Evolutionary conservation across 2,113 vertebrate genomes (phyloP).

Genomic region (Melanocharis versteri): DNA sequence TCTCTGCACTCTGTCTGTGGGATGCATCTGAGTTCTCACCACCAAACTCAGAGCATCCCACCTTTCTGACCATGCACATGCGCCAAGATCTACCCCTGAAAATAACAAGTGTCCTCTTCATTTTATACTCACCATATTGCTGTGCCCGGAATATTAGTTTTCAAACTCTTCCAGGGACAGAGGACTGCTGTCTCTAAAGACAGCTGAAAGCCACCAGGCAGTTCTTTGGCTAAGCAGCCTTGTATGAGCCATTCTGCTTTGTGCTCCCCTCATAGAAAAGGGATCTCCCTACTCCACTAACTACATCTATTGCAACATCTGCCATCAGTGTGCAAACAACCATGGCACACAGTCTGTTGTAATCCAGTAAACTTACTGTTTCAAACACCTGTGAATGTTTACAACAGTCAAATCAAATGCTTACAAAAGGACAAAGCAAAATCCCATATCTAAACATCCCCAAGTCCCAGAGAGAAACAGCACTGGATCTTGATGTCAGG

Average conservation of each 20-base stretch:
- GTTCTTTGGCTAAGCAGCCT: background rate
- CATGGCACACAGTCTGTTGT: background rate
- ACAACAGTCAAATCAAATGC: background rate
- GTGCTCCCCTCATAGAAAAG: background rate
- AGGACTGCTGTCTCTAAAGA: background rate
- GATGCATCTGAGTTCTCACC: background rate
- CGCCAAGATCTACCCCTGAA: background rate
- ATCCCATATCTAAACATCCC: background rate
- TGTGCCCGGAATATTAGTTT: background rate
- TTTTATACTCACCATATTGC: background rate
- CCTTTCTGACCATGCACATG: accelerated
- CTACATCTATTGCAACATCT: background rate
- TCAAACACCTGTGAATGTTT: background rate
- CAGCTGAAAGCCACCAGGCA: background rate
- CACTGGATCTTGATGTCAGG: background rate
- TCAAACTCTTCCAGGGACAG: background rate
- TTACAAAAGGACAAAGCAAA: background rate
- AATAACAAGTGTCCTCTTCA: background rate
- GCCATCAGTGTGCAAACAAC: background rate
- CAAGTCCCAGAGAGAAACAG: background rate
- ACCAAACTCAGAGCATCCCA: background rate
- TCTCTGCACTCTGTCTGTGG: background rate
- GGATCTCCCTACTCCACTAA: background rate
- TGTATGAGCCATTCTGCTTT: background rate
- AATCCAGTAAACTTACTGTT: background rate